Percentiles rank a stretch among this genome's conserved stretches.
These are phyloP conservation scores for Himalopsyche anomala DNA, from an alignment of 2,888 invertebrate genomes.

Conservation along the genomic window DNA sequence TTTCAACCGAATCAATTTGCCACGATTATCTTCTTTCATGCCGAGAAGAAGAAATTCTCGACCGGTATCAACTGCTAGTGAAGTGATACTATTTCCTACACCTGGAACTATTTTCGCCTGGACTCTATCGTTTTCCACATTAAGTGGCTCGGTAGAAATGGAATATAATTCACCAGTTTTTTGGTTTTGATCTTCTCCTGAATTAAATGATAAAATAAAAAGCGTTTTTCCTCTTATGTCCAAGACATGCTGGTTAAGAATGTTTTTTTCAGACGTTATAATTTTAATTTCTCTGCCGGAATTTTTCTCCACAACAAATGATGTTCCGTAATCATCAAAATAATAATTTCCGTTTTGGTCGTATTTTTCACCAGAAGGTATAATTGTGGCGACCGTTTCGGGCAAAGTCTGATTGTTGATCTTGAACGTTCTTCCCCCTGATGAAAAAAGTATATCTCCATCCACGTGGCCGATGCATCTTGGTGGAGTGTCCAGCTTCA, in stretches of 20 bases:
- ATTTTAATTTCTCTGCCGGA: constrained; percentile 44
- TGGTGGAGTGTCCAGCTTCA: constrained; percentile 44
- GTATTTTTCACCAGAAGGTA: constrained; percentile 12
- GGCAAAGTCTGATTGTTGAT: not conserved
- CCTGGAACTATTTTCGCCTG: constrained; percentile 21
- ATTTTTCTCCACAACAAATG: constrained; percentile 29
- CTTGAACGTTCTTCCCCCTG: constrained; percentile 31
- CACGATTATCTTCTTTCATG: not conserved
- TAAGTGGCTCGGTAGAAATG: constrained; percentile 35
- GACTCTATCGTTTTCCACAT: constrained; percentile 9
- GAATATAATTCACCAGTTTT: constrained; percentile 37
- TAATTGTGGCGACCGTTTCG: constrained; percentile 9
- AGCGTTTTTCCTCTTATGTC: constrained; percentile 47
- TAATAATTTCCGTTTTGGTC: constrained; percentile 45
- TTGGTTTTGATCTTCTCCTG: not conserved
- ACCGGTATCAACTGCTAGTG: constrained; percentile 33
- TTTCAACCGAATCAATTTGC: constrained; percentile 46
- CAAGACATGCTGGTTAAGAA: constrained; percentile 41
- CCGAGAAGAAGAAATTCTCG: constrained; percentile 44
- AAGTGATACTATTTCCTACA: constrained; percentile 23
- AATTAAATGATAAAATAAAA: constrained; percentile 45
- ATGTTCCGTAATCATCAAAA: constrained; percentile 43
- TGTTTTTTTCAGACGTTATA: constrained; percentile 47
- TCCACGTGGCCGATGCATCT: constrained; percentile 37
- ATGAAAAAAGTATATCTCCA: constrained; percentile 18